Percentiles rank a stretch among this genome's conserved stretches.
Evolutionary conservation across 2,888 invertebrate species (phyloP).

Genomic region (Chironomus tentans): DNA sequence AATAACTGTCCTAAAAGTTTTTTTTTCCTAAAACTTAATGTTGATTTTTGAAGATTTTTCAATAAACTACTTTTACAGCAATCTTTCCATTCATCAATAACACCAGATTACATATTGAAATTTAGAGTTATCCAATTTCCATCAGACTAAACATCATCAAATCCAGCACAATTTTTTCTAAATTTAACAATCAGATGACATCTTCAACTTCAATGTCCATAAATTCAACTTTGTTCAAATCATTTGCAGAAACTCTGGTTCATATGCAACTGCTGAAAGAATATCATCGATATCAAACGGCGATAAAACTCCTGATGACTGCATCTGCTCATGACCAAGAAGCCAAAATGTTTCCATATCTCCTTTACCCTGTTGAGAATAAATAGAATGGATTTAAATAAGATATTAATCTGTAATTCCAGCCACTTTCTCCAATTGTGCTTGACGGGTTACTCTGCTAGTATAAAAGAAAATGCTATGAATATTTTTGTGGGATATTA

Average conservation of each 20-base stretch:
- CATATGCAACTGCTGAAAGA: constrained; percentile 1
- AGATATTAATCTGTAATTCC: too few relatives aligned
- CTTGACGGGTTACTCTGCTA: too few relatives aligned
- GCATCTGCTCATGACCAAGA: constrained; percentile 38
- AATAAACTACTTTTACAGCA: too few relatives aligned
- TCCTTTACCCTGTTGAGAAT: constrained; percentile 45
- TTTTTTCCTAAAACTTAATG: too few relatives aligned
- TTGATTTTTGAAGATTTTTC: too few relatives aligned
- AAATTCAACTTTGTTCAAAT: constrained; percentile 4
- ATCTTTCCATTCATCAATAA: too few relatives aligned
- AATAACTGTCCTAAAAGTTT: too few relatives aligned
- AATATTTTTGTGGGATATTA: too few relatives aligned
- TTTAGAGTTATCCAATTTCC: background rate
- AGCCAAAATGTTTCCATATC: constrained; percentile 50
- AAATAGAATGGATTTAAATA: background rate
- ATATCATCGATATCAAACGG: background rate
- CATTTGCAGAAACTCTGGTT: constrained; percentile 35
- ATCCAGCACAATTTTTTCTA: too few relatives aligned
- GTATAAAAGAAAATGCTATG: background rate
- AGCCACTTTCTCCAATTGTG: too few relatives aligned
- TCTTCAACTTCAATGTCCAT: background rate
- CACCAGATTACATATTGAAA: too few relatives aligned
- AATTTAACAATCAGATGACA: too few relatives aligned
- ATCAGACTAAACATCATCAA: background rate
- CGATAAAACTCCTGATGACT: constrained; percentile 26